Conservation (phyloP, 2,797 vertebrate species). For the Falco berigora region DNA sequence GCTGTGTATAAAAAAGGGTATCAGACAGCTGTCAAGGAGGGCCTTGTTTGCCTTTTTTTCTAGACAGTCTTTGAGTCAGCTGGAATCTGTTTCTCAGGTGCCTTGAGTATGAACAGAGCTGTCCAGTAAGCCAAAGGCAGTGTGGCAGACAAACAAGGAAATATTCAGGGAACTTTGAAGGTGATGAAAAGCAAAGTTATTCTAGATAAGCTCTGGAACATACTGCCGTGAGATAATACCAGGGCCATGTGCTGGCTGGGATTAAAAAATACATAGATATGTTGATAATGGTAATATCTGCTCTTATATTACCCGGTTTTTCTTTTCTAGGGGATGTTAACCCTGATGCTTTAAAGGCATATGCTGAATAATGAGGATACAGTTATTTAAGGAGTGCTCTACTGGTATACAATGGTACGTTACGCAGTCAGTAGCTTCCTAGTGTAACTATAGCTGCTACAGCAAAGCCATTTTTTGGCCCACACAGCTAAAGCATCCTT, state of each 20-base stretch:
- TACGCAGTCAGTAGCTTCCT: not conserved
- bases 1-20: not conserved
- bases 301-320: constrained; percentile 24
- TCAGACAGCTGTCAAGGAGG: not conserved
- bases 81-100: not conserved
- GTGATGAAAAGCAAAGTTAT: constrained; percentile 44
- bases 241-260: not conserved
- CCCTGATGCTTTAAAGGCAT: constrained; percentile 10
- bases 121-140: not conserved
- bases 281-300: constrained; percentile 45
- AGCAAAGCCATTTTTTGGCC: not conserved
- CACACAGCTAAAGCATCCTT: not conserved
- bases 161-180: constrained; percentile 9
- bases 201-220: constrained; percentile 41
- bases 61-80: not conserved
- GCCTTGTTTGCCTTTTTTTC: not conserved
- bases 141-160: not conserved
- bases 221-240: constrained; percentile 12
- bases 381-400: constrained; percentile 27
- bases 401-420: not conserved
- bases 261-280: constrained; percentile 43
- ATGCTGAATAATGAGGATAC: not conserved
- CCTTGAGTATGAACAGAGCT: not conserved
- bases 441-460: not conserved
- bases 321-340: constrained; percentile 30